phyloP scores from a whole-genome alignment of 2,888 invertebrate genomes.

The Itoplectis maculator region DNA sequence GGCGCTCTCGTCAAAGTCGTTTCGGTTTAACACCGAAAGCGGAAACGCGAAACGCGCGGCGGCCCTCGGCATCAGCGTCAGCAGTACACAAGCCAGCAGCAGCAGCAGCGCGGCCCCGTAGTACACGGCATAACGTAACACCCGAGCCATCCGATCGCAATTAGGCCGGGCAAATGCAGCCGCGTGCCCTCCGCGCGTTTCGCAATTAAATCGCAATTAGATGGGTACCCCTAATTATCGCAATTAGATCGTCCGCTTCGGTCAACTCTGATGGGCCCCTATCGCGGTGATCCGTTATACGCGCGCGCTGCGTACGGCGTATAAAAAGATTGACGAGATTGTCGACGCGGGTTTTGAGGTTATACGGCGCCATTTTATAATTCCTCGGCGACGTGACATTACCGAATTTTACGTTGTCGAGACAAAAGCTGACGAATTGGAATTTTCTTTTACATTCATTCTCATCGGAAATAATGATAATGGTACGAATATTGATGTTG shows the following conservation, averaged over 20 bases:
- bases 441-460: no score
- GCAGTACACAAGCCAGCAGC: conserved; percentile 22
- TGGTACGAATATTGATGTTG: background rate
- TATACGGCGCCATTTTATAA: background rate
- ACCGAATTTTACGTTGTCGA: no score
- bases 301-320: background rate
- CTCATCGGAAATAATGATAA: background rate
- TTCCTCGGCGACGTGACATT: background rate
- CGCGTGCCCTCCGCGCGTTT: conserved; percentile 39
- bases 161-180: conserved; percentile 56
- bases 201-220: conserved; percentile 69
- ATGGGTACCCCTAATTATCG: conserved; percentile 69
- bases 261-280: conserved; percentile 45
- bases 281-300: conserved; percentile 8
- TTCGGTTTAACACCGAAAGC: conserved; percentile 63
- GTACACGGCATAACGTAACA: conserved; percentile 57
- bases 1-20: conserved; percentile 59
- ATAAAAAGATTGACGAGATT: conserved; percentile 9
- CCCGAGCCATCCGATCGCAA: conserved; percentile 68
- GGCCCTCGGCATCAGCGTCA: conserved; percentile 56
- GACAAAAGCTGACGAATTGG: no score
- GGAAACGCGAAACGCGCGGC: conserved; percentile 51
- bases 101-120: conserved; percentile 30
- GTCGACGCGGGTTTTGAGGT: background rate
- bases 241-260: conserved; percentile 66